Evolutionary conservation across 2,888 invertebrate species (phyloP).

Genomic region (Gryllus longicercus): DNA sequence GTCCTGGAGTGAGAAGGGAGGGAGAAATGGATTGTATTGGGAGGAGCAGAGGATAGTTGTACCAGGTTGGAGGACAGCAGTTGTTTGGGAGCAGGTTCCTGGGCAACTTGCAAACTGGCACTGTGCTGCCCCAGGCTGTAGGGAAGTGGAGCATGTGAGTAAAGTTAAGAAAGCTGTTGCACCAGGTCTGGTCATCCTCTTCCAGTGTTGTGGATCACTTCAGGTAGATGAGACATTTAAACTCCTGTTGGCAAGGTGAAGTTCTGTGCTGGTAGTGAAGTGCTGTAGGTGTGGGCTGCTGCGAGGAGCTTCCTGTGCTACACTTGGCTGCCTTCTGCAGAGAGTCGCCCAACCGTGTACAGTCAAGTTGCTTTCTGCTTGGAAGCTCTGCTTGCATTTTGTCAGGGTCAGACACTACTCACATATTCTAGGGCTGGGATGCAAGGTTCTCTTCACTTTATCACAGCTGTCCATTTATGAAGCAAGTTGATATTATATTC

Average conservation of each 20-base stretch:
- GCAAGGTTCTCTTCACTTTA: too few species aligned
- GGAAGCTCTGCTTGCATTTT: conserved; percentile 17
- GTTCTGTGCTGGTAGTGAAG: too few species aligned
- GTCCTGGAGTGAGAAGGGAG: background rate
- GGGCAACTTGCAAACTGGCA: background rate
- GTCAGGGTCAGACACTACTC: background rate
- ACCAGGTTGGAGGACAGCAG: background rate
- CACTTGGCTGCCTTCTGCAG: conserved; percentile 2
- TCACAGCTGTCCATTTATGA: too few species aligned
- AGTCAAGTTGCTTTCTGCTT: background rate
- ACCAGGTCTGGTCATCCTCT: too few species aligned
- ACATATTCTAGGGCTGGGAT: too few species aligned
- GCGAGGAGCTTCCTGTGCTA: background rate
- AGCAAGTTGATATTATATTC: too few species aligned
- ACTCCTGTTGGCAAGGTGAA: too few species aligned
- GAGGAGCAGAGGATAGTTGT: background rate
- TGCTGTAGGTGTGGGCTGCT: background rate
- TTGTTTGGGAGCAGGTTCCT: background rate
- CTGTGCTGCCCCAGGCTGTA: too few species aligned
- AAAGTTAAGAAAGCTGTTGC: too few species aligned
- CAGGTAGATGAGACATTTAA: too few species aligned
- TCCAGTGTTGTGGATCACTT: too few species aligned
- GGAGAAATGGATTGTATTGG: background rate
- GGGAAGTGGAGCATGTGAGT: too few species aligned
- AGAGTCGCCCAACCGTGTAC: conserved; percentile 2